Conservation (phyloP, 2,797 vertebrate genomes). For the Lepus townsendii region DNA sequence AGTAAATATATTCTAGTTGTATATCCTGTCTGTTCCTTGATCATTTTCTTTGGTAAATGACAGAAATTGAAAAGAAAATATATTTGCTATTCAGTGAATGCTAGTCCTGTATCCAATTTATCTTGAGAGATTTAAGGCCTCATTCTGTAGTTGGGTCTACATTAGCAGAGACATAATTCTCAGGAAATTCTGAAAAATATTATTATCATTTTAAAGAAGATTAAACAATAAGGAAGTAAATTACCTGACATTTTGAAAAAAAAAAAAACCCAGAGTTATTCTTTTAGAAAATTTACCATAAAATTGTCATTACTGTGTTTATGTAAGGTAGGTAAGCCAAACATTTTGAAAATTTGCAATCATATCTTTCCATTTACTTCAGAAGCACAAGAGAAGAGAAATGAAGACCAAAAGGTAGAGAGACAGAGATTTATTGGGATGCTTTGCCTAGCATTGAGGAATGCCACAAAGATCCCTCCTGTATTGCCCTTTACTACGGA, state of each 20-base stretch:
- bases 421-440: neutral
- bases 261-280: neutral
- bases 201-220: constrained; percentile 51
- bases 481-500: neutral
- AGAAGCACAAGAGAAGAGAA: neutral
- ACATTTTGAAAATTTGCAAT: neutral
- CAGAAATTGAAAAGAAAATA: constrained; percentile 33
- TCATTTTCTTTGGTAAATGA: constrained; percentile 54
- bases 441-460: neutral
- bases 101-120: constrained; percentile 5
- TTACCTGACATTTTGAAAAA: neutral
- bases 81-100: constrained; percentile 40
- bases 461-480: neutral
- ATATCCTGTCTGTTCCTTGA: neutral
- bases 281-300: neutral
- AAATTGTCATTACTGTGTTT: neutral
- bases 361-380: neutral
- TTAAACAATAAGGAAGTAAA: constrained; percentile 30
- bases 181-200: constrained; percentile 34
- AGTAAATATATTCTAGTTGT: neutral
- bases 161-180: constrained; percentile 39
- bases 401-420: neutral
- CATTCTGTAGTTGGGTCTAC: neutral
- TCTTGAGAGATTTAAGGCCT: constrained; percentile 1
- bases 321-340: constrained; percentile 2